Percentiles rank a stretch among this genome's conserved stretches.
Conservation (phyloP, 1,140 invertebrate species). For the Bemisia tabaci region DNA sequence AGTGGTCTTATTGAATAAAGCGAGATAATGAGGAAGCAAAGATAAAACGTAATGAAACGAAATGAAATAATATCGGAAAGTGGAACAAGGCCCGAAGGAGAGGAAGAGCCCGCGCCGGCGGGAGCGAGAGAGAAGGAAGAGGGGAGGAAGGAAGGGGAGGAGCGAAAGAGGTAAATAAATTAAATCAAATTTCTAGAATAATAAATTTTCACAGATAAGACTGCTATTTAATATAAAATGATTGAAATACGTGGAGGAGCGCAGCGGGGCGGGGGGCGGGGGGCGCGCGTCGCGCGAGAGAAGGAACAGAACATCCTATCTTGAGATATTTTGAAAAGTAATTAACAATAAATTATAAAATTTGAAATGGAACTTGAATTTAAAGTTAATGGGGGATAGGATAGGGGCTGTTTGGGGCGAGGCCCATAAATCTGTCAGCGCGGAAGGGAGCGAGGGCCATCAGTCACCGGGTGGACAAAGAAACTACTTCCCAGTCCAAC, state of each 20-base stretch:
- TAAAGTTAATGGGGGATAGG: not conserved
- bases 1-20: not conserved
- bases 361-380: not conserved
- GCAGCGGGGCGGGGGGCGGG: not conserved
- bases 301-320: not conserved
- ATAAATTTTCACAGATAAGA: not conserved
- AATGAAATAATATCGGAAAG: not conserved
- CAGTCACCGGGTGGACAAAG: not conserved
- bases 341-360: conserved; percentile 1
- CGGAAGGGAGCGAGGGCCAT: not conserved
- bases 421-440: not conserved
- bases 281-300: not conserved
- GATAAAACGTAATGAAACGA: not conserved
- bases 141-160: not conserved
- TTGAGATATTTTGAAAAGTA: not conserved
- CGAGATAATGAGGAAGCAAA: not conserved
- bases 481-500: not conserved
- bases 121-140: not conserved
- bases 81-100: not conserved
- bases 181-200: not conserved
- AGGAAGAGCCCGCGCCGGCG: not conserved
- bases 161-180: not conserved
- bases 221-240: not conserved
- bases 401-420: not conserved
- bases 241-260: not conserved